A percentile compares a stretch with the other conserved stretches of the same genome.
Conservation (phyloP, 1,140 invertebrate genomes). For the Drosophila persimilis region DNA sequence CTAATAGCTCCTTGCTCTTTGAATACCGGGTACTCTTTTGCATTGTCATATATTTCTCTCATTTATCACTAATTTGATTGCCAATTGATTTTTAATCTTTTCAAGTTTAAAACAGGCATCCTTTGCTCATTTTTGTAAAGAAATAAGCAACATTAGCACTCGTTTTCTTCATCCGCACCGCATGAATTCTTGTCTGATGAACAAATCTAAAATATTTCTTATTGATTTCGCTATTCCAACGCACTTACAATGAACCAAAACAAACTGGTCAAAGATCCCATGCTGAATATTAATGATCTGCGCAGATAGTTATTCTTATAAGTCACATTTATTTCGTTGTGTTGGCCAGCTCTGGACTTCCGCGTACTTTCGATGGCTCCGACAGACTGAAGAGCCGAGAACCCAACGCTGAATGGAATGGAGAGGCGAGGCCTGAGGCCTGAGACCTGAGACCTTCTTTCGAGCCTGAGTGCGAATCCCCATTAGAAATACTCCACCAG, state of each 20-base stretch:
- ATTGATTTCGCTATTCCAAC: not conserved
- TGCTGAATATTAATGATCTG: constrained; percentile 56
- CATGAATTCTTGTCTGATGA: constrained; percentile 3
- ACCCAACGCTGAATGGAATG: constrained; percentile 27
- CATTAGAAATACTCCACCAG: constrained; percentile 50
- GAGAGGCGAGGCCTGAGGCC: constrained; percentile 1
- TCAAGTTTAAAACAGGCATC: no score
- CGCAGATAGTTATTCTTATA: not conserved
- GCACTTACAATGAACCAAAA: constrained; percentile 67
- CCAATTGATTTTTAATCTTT: no score
- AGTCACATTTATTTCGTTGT: constrained; percentile 30
- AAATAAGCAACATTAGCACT: no score
- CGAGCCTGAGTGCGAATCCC: constrained; percentile 16
- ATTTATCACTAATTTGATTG: no score
- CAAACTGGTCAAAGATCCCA: constrained; percentile 43
- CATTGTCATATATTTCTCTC: no score
- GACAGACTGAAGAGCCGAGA: constrained; percentile 51
- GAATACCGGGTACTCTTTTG: no score
- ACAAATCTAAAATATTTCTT: not conserved
- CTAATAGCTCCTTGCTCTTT: no score
- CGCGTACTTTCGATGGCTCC: constrained; percentile 49
- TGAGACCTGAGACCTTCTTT: constrained; percentile 4
- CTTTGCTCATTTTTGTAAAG: no score
- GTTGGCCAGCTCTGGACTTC: constrained; percentile 31
- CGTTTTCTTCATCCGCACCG: not conserved